These are phyloP conservation scores for Eira barbara DNA, from an alignment of 2,113 vertebrate genomes.

Conservation along the genomic window DNA sequence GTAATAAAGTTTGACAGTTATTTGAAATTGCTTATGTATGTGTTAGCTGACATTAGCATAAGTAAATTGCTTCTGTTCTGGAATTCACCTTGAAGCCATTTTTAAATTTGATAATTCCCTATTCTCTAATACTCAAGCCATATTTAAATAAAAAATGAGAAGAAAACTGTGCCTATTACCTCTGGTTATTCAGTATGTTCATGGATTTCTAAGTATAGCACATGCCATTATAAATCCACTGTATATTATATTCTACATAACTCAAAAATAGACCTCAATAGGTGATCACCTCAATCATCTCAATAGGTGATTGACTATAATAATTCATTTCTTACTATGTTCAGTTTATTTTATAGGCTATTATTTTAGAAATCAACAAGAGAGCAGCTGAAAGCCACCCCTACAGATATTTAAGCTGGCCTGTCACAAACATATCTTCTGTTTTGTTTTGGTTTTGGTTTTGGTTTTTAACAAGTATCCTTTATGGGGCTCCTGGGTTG, in stretches of 20 bases:
- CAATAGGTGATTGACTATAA: not conserved
- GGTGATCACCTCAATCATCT: too few species aligned
- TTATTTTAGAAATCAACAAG: too few species aligned
- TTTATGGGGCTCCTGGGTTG: too few species aligned
- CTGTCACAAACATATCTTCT: too few species aligned
- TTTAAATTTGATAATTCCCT: conserved; percentile 28
- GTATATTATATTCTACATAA: not conserved
- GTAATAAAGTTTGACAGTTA: conserved; percentile 63
- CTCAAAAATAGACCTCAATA: not conserved
- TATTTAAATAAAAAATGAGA: conserved; percentile 45
- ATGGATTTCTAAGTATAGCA: not conserved
- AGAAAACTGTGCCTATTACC: not conserved
- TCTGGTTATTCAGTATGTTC: not conserved
- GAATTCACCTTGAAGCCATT: conserved; percentile 61
- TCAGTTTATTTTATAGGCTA: not conserved
- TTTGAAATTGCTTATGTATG: conserved; percentile 47
- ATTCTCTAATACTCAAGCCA: not conserved
- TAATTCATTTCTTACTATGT: not conserved
- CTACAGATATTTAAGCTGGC: too few species aligned
- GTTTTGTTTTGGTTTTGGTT: too few species aligned
- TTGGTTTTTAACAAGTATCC: too few species aligned
- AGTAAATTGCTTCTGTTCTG: conserved; percentile 69
- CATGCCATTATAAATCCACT: not conserved
- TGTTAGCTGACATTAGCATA: conserved; percentile 59
- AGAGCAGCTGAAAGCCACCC: too few species aligned